Conservation (phyloP, 2,113 vertebrate species). For the Balaeniceps rex region DNA sequence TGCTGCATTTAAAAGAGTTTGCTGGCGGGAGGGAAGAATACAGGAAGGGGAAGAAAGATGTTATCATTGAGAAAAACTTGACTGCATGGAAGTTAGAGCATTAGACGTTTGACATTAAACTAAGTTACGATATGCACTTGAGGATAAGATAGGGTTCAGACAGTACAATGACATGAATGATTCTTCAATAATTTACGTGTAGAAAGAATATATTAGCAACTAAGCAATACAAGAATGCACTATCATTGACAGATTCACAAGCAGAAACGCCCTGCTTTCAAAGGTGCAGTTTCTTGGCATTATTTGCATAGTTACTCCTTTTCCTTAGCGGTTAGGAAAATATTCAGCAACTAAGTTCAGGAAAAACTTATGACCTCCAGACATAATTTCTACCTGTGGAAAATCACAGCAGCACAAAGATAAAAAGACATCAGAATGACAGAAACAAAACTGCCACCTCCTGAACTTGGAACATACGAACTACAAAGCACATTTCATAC, state of each 20-base stretch:
- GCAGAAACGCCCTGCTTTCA: background rate
- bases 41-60: background rate
- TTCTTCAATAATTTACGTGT: background rate
- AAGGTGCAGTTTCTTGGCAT: background rate
- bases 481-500: background rate
- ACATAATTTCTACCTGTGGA: background rate
- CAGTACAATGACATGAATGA: background rate
- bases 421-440: background rate
- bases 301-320: conserved; percentile 49
- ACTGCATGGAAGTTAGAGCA: background rate
- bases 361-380: background rate
- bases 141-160: background rate
- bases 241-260: background rate
- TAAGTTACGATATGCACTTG: background rate
- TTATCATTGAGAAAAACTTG: background rate
- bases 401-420: background rate
- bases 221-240: background rate
- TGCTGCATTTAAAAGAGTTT: background rate
- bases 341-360: background rate
- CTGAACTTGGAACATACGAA: background rate
- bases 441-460: background rate
- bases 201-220: background rate
- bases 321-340: background rate
- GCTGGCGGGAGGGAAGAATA: background rate
- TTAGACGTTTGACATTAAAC: background rate